Percentiles rank a stretch among this genome's conserved stretches.
phyloP scores from a whole-genome alignment of 64 coral and sea anemone genomes.

The Pachyseris speciosa region DNA sequence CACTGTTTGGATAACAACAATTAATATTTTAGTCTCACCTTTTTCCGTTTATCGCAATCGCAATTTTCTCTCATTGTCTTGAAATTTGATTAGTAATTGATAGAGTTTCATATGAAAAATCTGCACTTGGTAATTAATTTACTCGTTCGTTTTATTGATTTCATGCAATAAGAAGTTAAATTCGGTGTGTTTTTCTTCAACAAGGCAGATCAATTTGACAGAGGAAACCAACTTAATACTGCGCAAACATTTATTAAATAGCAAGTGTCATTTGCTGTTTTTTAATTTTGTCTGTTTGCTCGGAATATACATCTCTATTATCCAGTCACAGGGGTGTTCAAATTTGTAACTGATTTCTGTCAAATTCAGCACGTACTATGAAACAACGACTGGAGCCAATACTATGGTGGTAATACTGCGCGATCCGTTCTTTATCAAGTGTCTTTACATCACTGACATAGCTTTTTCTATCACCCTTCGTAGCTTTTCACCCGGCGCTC shows the following conservation, averaged over 20 bases:
- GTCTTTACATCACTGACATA: too few relatives aligned
- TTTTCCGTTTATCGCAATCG: too few relatives aligned
- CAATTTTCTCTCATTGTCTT: too few relatives aligned
- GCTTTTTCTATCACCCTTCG: too few relatives aligned
- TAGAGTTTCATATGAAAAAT: neutral
- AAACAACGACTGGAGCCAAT: neutral
- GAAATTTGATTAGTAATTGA: too few relatives aligned
- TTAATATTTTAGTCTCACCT: too few relatives aligned
- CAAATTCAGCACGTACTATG: neutral
- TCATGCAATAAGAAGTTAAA: neutral
- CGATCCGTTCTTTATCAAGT: too few relatives aligned
- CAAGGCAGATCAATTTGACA: neutral
- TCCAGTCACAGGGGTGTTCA: neutral
- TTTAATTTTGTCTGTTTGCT: conserved; percentile 48
- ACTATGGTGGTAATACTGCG: too few relatives aligned
- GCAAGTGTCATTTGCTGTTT: neutral
- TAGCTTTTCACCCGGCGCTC: too few relatives aligned
- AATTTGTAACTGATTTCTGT: neutral
- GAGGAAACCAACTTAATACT: neutral
- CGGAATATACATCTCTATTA: neutral
- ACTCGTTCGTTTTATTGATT: neutral
- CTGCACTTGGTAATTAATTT: neutral
- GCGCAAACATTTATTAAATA: neutral
- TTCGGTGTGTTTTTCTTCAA: neutral
- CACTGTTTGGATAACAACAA: too few relatives aligned